Conservation (phyloP, 2,888 invertebrate species). For the Amphiduros pacificus region DNA sequence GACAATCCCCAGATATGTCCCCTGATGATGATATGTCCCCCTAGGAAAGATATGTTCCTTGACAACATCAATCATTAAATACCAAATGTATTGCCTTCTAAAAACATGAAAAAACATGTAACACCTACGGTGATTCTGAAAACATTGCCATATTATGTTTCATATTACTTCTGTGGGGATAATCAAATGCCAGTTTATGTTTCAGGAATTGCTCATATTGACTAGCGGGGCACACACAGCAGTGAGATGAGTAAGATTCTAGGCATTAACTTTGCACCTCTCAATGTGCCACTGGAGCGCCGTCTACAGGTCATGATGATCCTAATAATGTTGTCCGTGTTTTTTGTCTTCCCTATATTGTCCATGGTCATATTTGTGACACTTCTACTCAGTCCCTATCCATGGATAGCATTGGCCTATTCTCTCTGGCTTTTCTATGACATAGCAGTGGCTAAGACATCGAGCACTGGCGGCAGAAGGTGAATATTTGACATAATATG, state of each 20-base stretch:
- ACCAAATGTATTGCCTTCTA: too few relatives aligned
- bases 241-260: too few relatives aligned
- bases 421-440: conserved; percentile 64
- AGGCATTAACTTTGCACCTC: conserved; percentile 85
- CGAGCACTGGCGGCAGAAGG: conserved; percentile 64
- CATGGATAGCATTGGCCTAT: conserved; percentile 52
- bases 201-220: conserved; percentile 64
- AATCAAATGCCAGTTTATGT: conserved; percentile 70
- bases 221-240: too few relatives aligned
- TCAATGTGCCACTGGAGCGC: conserved; percentile 75
- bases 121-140: too few relatives aligned
- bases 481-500: background rate
- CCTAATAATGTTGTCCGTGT: conserved; percentile 62
- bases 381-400: conserved; percentile 61
- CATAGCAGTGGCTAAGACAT: conserved; percentile 65
- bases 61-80: too few relatives aligned
- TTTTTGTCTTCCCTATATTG: conserved; percentile 60
- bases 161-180: too few relatives aligned
- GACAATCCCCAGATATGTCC: too few relatives aligned
- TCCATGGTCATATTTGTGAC: conserved; percentile 63
- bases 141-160: too few relatives aligned
- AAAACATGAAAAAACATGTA: too few relatives aligned
- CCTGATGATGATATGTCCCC: too few relatives aligned
- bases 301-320: conserved; percentile 79
- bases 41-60: too few relatives aligned